Base-by-base conservation (phyloP, 2,888 invertebrate genomes). In the Hyposoter didymator region DNA sequence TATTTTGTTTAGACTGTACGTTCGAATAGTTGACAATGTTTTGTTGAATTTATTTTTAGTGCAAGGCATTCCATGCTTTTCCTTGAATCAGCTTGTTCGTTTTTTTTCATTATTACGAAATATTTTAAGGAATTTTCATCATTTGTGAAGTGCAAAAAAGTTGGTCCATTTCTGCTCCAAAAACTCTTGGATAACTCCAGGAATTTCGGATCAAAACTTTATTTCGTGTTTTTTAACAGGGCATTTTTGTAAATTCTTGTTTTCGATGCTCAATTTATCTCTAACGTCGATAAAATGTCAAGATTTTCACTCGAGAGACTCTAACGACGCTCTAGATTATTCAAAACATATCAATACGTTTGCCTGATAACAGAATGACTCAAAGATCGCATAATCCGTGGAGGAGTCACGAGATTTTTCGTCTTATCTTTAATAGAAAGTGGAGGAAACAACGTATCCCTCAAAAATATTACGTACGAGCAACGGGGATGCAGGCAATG, bases 361-460 rank as follows among this genome's bases (percentile, higher is more conserved):
- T 49, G 10, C 32, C 35, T 62, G 39, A 45, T 75, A 64, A 75
- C 62, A 32, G 39, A 74, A 45, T 62, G 74, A 45, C 45, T 64
- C 49, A 14, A 43, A 75, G 64, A 75, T 75, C 47, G 14, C 19
- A 66, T 74, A 45, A 45, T 59, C 45, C 47, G 49, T 49, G 17
- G 62, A 32, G 45, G 17, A 64, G 49, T 76, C 75, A 62, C 64
- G 64, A 66, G 75, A 64, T 49, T n/a, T 75, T 64, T 45, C 45
- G 75, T 35, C 64, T 64, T 64, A 70, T 73, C 64, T 73, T 43
- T 14, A 39, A 78, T 39, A 49, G n/a, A 59, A 39, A 52, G 49
- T 19, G 4, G 32, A 67, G 32, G 49, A 35, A 32, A 7, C 7
- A 0, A 49, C 28, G 17, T 66, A 66, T 66, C 52, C 22, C 1